These are phyloP conservation scores for Barbus barbus DNA, from an alignment of 2,113 vertebrate genomes.

Conservation along the genomic window DNA sequence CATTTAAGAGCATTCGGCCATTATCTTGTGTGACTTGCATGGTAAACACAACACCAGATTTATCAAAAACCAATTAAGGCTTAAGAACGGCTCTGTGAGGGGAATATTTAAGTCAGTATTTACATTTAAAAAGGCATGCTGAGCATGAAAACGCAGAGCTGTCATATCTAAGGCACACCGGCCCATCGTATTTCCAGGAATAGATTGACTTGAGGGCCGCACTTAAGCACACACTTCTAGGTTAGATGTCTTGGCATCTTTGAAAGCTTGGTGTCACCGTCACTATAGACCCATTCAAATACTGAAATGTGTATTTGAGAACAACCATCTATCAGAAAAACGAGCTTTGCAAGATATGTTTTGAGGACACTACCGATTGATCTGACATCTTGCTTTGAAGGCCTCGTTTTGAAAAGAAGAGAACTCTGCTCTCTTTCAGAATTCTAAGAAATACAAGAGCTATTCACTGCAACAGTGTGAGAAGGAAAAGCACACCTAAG, in stretches of 20 bases:
- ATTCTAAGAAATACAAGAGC: conserved; percentile 28
- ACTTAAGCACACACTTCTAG: neutral
- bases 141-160: neutral
- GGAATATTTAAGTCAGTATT: neutral
- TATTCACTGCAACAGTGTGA: conserved; percentile 13
- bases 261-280: conserved; percentile 4
- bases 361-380: neutral
- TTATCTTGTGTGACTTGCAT: conserved; percentile 37
- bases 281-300: conserved; percentile 11
- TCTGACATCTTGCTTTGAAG: neutral
- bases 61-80: conserved; percentile 7
- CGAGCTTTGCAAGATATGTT: neutral
- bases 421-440: conserved; percentile 9
- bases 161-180: neutral
- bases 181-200: conserved; percentile 10
- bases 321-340: conserved; percentile 19
- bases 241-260: conserved; percentile 14
- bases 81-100: neutral
- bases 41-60: conserved; percentile 24
- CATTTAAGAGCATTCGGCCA: conserved; percentile 38
- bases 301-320: conserved; percentile 23
- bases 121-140: conserved; percentile 16
- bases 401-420: conserved; percentile 1
- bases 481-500: conserved; percentile 31
- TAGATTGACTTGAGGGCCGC: conserved; percentile 2